These are phyloP conservation scores for Stigmatopora nigra DNA, from an alignment of 2,113 vertebrate genomes.

Conservation along the genomic window DNA sequence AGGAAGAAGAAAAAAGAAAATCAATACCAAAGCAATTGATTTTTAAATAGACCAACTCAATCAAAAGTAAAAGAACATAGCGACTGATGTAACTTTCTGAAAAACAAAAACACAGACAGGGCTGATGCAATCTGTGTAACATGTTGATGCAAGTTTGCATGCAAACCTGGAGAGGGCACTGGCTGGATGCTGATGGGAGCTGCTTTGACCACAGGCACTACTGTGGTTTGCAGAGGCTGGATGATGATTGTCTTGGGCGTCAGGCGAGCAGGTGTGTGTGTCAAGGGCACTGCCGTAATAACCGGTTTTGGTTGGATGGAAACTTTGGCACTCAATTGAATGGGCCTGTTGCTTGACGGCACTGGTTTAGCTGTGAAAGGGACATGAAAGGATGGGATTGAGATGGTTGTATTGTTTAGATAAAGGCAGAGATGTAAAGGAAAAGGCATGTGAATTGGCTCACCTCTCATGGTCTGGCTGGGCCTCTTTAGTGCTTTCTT, in stretches of 20 bases:
- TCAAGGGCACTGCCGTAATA: conserved; percentile 76
- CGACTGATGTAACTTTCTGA: not conserved
- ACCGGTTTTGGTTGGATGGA: conserved; percentile 84
- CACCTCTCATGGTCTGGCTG: conserved; percentile 58
- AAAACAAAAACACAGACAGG: not conserved
- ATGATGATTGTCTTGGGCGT: conserved; percentile 87
- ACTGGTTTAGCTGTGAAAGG: conserved; percentile 63
- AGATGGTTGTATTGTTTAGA: not conserved
- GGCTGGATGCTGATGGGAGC: conserved; percentile 78
- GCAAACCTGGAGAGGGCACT: conserved; percentile 77
- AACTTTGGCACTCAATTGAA: conserved; percentile 73
- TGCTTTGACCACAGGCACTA: conserved; percentile 78
- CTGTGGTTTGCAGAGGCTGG: conserved; percentile 75
- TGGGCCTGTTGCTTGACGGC: conserved; percentile 67
- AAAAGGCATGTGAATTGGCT: conserved; percentile 11
- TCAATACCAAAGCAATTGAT: not conserved
- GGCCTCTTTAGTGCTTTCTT: conserved; percentile 55
- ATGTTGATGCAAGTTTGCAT: conserved; percentile 15
- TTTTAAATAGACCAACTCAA: not conserved
- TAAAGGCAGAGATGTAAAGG: conserved; percentile 4
- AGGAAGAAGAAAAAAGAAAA: not conserved
- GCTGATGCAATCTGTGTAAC: conserved; percentile 8
- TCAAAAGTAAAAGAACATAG: not conserved
- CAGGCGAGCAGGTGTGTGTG: conserved; percentile 66
- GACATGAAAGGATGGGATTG: not conserved